Base-by-base conservation (phyloP, 2,797 vertebrate genomes). In the Coreius guichenoti region DNA sequence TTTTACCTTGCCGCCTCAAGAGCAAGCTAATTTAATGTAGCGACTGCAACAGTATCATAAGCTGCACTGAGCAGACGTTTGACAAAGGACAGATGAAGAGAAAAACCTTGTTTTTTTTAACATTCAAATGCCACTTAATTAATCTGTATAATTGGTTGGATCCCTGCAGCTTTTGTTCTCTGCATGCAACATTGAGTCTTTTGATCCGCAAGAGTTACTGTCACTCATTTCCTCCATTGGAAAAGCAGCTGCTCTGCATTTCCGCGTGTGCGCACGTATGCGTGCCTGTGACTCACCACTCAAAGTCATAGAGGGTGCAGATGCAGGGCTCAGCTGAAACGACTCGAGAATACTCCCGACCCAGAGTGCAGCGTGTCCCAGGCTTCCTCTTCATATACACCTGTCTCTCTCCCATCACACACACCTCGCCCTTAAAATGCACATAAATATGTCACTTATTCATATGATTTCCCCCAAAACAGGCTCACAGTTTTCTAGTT, bases 361-460 rank as follows among this genome's bases (percentile, higher is more conserved):
- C 92, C 78, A 99, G 89, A 90, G 97, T 95, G 93, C 98, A 99
- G 83, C 96, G 97, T 82, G 93, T 95, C 80, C 97, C 97, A n/a
- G 97, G 96, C 86, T 94, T 95, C 69, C 98, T 96, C 89, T 99
- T 99, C 93, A 97, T 97, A 88, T 97, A 99, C 90, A 96, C 96
- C 93, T 98, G 98, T 91, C 96, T 98, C 91, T 98, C 97, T 19
- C 98, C 98, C 98, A 99, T 99, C 86, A 99, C 96, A 87, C 98
- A 99, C 89, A 96, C 94, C 77, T 98, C 97, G 7, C 96, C 97
- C 97, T 99, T 86, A 89, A 43, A 83, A 86, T 85, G 84, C 21
- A 81, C 61, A 83, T 14, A 75, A 26, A 77, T 17, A 31, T 65
- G 14, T 61, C 65, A 61, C 39, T 45, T 31, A 76, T 33, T n/a